Evolutionary conservation across 2,113 vertebrate species (phyloP).

Genomic region (Odocoileus virginianus): DNA sequence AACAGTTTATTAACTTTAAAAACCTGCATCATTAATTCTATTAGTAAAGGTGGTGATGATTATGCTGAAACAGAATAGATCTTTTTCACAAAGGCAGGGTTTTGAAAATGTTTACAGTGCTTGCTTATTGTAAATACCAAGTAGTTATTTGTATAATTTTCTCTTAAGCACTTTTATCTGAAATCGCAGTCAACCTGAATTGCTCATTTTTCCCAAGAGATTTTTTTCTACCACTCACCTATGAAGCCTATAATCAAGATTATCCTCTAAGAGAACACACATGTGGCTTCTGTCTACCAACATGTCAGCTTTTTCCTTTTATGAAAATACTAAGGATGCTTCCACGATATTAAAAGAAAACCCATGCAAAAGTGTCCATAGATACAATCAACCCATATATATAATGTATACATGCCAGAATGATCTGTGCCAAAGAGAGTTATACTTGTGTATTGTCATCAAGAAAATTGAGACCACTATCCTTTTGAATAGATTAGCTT

Average conservation of each 20-base stretch:
- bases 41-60: slow-evolving; percentile 25
- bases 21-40: background rate
- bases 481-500: background rate
- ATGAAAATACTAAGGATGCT: slow-evolving; percentile 20
- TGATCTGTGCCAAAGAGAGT: background rate
- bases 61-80: slow-evolving; percentile 4
- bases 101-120: background rate
- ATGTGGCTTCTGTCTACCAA: background rate
- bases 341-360: background rate
- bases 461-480: slow-evolving; percentile 7
- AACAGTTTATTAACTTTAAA: background rate
- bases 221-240: background rate
- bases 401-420: background rate
- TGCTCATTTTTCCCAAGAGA: slow-evolving; percentile 4
- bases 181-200: background rate
- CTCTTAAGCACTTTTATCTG: background rate
- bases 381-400: background rate
- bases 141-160: slow-evolving; percentile 12
- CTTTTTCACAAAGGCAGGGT: background rate
- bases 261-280: background rate
- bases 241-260: background rate
- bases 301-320: background rate
- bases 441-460: background rate
- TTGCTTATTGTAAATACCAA: slow-evolving; percentile 30
- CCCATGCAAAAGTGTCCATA: background rate